phyloP scores from a whole-genome alignment of 2,797 vertebrate species.

The Sus cebifrons region DNA sequence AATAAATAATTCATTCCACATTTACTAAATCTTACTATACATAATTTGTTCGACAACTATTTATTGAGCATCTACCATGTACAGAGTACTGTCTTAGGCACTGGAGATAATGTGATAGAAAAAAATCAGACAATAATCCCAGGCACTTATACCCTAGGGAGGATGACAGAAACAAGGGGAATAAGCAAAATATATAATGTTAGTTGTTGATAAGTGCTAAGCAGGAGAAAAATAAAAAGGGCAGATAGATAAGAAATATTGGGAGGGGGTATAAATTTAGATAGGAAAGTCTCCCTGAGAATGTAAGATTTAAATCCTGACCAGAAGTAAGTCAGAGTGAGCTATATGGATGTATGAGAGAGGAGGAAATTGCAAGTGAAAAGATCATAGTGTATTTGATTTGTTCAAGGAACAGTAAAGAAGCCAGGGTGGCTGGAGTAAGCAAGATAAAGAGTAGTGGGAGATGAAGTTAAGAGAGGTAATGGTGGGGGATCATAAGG shows the following conservation, averaged over 20 bases:
- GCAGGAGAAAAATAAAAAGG: conserved; percentile 7
- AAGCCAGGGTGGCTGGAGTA: not conserved
- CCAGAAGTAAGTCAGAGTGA: not conserved
- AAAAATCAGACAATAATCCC: not conserved
- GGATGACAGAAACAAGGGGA: conserved; percentile 19
- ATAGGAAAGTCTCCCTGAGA: not conserved
- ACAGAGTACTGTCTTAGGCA: not conserved
- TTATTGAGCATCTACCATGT: not conserved
- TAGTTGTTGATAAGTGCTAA: not conserved
- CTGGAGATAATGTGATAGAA: not conserved
- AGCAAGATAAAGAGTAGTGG: not conserved
- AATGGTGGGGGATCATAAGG: not conserved
- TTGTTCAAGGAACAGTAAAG: not conserved
- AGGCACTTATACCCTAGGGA: conserved; percentile 26
- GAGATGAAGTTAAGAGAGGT: not conserved
- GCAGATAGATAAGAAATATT: not conserved
- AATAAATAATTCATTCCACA: not conserved
- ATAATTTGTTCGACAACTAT: not conserved
- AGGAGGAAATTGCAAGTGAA: not conserved
- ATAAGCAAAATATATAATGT: conserved; percentile 13
- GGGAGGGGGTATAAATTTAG: not conserved
- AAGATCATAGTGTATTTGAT: not conserved
- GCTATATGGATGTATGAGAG: not conserved
- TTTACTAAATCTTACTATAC: conserved; percentile 30
- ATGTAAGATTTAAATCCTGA: not conserved